A percentile compares a stretch with the other conserved stretches of the same genome.
Conservation (phyloP, 23 tunicate genomes). For the Oikopleura vanhoeffeni region DNA sequence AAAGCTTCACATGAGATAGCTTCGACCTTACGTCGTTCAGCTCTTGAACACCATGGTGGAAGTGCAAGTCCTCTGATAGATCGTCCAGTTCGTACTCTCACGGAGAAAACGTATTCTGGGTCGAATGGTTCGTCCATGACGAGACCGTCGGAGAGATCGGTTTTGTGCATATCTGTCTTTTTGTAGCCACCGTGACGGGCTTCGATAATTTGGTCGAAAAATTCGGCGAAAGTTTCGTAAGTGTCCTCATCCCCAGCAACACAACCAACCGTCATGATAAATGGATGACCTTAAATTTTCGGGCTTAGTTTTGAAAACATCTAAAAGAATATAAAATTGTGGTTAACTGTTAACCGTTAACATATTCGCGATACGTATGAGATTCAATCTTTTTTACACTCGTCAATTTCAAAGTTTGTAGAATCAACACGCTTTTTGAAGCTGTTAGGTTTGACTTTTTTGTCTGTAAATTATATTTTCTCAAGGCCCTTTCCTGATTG, state of each 20-base stretch:
- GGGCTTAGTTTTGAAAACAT: conserved; percentile 58
- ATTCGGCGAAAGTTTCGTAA: conserved; percentile 59
- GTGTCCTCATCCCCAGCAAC: conserved; percentile 91
- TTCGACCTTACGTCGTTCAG: conserved; percentile 72
- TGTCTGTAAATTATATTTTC: too few species aligned
- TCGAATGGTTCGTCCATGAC: conserved; percentile 60
- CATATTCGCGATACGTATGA: not conserved
- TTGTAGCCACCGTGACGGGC: conserved; percentile 80
- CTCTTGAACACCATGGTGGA: conserved; percentile 78
- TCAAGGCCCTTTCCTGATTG: too few species aligned
- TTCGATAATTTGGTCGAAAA: conserved; percentile 72
- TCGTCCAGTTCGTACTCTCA: conserved; percentile 92
- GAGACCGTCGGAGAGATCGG: conserved; percentile 49
- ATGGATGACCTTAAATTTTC: conserved; percentile 97
- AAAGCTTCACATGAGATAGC: conserved; percentile 44
- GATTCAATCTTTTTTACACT: not conserved
- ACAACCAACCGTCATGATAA: conserved; percentile 96
- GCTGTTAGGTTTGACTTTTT: too few species aligned
- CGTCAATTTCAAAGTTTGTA: not conserved
- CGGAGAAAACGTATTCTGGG: conserved; percentile 75
- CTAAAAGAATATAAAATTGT: conserved; percentile 8
- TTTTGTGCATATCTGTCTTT: conserved; percentile 51
- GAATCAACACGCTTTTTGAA: too few species aligned
- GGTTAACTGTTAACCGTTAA: not conserved
- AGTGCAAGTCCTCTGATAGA: conserved; percentile 70